Evolutionary conservation across 2,888 invertebrate genomes (phyloP).

Genomic region (Cremastinae sp.): DNA sequence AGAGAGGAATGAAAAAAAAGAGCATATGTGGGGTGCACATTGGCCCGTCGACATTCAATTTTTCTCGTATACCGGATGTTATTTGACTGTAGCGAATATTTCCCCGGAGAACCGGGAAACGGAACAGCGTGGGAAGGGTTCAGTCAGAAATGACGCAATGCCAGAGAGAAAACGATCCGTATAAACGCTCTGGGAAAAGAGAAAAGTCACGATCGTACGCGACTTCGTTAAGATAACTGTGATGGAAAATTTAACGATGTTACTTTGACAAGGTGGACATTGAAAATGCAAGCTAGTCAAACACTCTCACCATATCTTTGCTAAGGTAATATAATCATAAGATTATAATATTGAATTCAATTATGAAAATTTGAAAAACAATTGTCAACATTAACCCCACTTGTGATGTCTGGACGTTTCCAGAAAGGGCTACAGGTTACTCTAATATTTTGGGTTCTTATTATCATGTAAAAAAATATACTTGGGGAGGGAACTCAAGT

Average conservation of each 20-base stretch:
- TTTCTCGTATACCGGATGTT: constrained; percentile 50
- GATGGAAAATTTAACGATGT: constrained; percentile 34
- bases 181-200: background rate
- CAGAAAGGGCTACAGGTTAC: no score
- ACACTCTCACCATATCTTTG: no score
- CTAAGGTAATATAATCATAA: no score
- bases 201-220: constrained; percentile 11
- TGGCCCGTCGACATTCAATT: constrained; percentile 46
- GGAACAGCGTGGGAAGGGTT: constrained; percentile 21
- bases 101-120: constrained; percentile 51
- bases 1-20: constrained; percentile 20
- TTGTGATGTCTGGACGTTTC: no score
- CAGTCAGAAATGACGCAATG: constrained; percentile 41
- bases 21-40: constrained; percentile 14
- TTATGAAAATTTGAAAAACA: no score
- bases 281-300: no score
- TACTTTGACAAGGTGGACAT: no score
- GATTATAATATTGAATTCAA: no score
- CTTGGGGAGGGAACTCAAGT: no score
- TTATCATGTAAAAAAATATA: no score
- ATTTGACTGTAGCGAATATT: constrained; percentile 55
- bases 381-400: no score
- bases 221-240: constrained; percentile 12
- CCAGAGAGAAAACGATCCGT: constrained; percentile 18
- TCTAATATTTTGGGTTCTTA: no score